Conservation (phyloP, 2,888 invertebrate genomes). For the Dicyrtoma fusca region DNA sequence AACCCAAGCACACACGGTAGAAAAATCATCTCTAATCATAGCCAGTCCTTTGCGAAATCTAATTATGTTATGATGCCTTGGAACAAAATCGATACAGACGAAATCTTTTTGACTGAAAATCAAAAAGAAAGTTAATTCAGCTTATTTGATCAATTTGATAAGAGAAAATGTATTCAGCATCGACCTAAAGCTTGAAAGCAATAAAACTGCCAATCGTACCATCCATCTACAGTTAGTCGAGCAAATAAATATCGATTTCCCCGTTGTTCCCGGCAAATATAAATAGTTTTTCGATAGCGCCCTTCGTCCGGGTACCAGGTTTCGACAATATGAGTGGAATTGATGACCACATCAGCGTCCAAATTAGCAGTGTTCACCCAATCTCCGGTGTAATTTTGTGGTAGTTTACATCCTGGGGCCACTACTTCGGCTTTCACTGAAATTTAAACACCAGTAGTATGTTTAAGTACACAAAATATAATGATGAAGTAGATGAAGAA, state of each 20-base stretch:
- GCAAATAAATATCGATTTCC: conserved; percentile 95
- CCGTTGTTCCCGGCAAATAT: conserved; percentile 90
- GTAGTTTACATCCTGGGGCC: conserved; percentile 86
- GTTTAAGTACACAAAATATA: not conserved
- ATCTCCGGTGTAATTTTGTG: conserved; percentile 89
- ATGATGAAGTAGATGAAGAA: not conserved
- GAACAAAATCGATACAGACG: conserved; percentile 94
- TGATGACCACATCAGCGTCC: conserved; percentile 90
- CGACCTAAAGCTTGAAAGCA: too few relatives aligned
- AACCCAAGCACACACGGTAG: conserved; percentile 92
- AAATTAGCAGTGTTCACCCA: conserved; percentile 98
- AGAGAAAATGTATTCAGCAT: too few relatives aligned
- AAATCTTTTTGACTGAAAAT: conserved; percentile 90
- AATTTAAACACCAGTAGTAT: too few relatives aligned
- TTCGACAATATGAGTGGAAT: conserved; percentile 95
- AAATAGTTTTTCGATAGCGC: conserved; percentile 83
- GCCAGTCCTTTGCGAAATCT: conserved; percentile 82
- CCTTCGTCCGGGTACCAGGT: conserved; percentile 93
- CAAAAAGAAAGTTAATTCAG: too few relatives aligned
- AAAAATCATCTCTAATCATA: conserved; percentile 86
- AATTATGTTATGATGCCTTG: conserved; percentile 93
- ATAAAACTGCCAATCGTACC: too few relatives aligned
- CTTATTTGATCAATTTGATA: too few relatives aligned
- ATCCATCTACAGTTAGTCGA: conserved; percentile 91
- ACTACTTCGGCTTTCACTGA: conserved; percentile 81